Evolutionary conservation across 2,113 vertebrate genomes (phyloP).

Genomic region (Brachyistius frenatus): DNA sequence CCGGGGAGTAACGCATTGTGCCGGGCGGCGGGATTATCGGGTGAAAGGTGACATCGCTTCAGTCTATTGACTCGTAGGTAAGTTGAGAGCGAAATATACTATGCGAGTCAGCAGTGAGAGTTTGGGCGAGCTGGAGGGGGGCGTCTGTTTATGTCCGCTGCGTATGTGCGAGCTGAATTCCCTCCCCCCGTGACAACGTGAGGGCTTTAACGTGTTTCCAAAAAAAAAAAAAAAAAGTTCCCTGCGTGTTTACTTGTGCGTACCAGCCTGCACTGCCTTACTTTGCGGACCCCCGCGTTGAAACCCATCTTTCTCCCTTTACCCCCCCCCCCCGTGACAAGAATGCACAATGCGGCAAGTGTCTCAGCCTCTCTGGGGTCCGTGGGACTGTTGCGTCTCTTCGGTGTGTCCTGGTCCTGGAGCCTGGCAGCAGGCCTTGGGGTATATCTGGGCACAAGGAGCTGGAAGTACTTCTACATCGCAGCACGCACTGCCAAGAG

Average conservation of each 20-base stretch:
- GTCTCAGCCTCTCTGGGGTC: conserved; percentile 84
- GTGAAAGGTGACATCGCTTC: conserved; percentile 71
- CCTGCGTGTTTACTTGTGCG: not conserved
- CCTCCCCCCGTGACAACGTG: not conserved
- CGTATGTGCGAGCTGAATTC: not conserved
- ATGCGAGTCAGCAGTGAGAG: not conserved
- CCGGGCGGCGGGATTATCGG: conserved; percentile 47
- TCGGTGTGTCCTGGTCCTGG: conserved; percentile 92
- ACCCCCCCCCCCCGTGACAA: conserved; percentile 43
- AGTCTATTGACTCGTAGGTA: conserved; percentile 63
- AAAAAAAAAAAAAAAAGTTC: not conserved
- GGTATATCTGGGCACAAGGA: conserved; percentile 88
- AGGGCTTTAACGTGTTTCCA: not conserved
- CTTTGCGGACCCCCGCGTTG: not conserved
- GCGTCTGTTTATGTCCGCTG: not conserved
- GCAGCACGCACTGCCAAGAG: conserved; percentile 86
- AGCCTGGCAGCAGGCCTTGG: conserved; percentile 87
- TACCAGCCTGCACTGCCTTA: conserved; percentile 13
- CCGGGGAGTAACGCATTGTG: not conserved
- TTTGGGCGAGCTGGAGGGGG: not conserved
- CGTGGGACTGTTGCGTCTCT: conserved; percentile 84
- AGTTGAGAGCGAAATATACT: conserved; percentile 33
- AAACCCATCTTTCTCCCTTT: conserved; percentile 34
- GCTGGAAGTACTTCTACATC: conserved; percentile 92
- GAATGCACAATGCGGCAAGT: conserved; percentile 85